phyloP scores from a whole-genome alignment of 1,140 invertebrate genomes.

The Globodera ellingtonae region DNA sequence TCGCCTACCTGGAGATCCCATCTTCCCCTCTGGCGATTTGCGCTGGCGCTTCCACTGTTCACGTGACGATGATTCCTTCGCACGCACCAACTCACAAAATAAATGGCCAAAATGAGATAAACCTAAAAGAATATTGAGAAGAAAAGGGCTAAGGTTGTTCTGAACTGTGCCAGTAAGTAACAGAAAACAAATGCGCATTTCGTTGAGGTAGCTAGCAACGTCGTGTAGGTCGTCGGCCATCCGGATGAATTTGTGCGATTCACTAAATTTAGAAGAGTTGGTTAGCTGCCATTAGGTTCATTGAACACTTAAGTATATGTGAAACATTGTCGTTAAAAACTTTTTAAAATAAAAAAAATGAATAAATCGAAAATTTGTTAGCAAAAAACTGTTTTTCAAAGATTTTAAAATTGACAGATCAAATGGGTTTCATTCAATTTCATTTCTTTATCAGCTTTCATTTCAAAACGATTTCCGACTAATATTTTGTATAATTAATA shows the following conservation, averaged over 20 bases:
- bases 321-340: no score
- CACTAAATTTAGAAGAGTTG: conserved; percentile 42
- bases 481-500: no score
- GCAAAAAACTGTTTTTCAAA: no score
- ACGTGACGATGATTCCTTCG: conserved; percentile 46
- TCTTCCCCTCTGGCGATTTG: conserved; percentile 17
- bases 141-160: conserved; percentile 7
- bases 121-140: conserved; percentile 29
- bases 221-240: conserved; percentile 60
- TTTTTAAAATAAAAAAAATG: no score
- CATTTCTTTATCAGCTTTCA: no score
- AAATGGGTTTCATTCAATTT: no score
- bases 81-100: conserved; percentile 44
- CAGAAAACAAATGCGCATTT: conserved; percentile 57
- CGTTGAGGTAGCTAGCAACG: conserved; percentile 52
- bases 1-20: conserved; percentile 31
- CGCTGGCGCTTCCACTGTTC: neutral
- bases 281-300: neutral
- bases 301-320: no score
- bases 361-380: no score
- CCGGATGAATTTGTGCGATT: conserved; percentile 61
- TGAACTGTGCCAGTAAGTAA: conserved; percentile 36
- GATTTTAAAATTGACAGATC: no score
- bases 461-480: no score
- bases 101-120: conserved; percentile 45